Base-by-base conservation (phyloP, 2,113 vertebrate genomes). In the Sakesphorus luctuosus region DNA sequence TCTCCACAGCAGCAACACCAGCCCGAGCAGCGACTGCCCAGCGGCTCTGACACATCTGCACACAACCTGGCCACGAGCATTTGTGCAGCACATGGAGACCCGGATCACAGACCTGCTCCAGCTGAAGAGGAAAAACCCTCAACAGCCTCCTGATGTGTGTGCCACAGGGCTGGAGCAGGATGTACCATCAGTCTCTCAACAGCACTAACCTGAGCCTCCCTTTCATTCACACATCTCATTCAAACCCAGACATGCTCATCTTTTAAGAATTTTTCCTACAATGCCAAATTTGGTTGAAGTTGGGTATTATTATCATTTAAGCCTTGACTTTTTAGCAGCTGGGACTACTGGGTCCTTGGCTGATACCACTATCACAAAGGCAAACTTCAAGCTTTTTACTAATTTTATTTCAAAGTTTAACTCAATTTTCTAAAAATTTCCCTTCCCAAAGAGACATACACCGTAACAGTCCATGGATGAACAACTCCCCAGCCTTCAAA, bases 151-250 rank as follows among this genome's bases (percentile, higher is more conserved):
- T 10, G 10, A 33, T 17, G 52, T 24, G 14, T n/a, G 2, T 31
- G 28, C 10, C 9, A 36, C 35, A 23, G 2, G 26, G 31, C 9
- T 44, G 43, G 18, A 26, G 36, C 56, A 61, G 7, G 68, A 55
- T 2, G 46, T 0, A 21, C 49, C 59, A 31, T 3, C 18, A 14
- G 2, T 67, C 31, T 8, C 38, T 47, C 1, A 6, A 17, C 16
- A 46, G 17, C 44, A 35, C 8, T 18, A 72, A 47, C 24, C 0
- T 2, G 5, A 69, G n/a, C 8, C 35, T 71, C 29, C 16, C 50
- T 28, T 75, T 65, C 62, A 65, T 8, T 20, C 44, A 85, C 26
- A 10, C 38, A 46, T 3, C 16, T 10, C 55, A 18, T 25, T 47
- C 12, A 67, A 36, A n/a, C 18, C 29, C 17, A 14, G 40, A 73